Evolutionary conservation across 2,888 invertebrate genomes (phyloP), one percentile per base, ranked within the genome.

Genomic region (Drosophila tanythrix): DNA sequence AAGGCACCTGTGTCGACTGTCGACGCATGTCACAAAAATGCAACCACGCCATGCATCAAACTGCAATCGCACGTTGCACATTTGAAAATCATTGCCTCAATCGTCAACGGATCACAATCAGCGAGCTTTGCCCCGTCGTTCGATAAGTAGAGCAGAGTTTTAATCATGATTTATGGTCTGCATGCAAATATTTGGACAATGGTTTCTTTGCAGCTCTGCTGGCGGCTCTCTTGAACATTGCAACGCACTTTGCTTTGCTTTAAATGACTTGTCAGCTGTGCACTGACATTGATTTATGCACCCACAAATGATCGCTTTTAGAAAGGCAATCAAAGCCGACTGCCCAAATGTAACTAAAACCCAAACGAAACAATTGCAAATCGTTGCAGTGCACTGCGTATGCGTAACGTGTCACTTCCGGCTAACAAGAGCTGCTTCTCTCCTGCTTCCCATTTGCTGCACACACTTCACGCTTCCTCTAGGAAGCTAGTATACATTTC

Each of bases 121-220:
- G 46, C 18, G 15, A 25, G 25, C 13, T 46, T 25, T 25, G 46
- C 25, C 46, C 38, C 52, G 57, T 43, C 21, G 40, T 61, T n/a
- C 50, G 51, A 46, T 81, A 89, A 84, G 78, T 89, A 82, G 89
- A 87, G 82, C 90, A 80, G 43, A 55, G 73, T 55, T 70, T 76
- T 77, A 75, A 83, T 82, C 88, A 89, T 87, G 90, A 87, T 87
- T 87, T 90, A 87, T 90, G 81, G 43, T 36, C 69, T 43, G 57
- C 67, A 76, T 80, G 84, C 82, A 76, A 90, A 90, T 90, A 82
- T 87, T 90, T 87, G 82, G 88, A 90, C 87, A 87, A 87, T 87
- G 72, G 70, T 53, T 70, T 25, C 8, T 53, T 1, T 15, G 7
- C 25, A 46, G 25, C 8, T 40, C 11, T 46, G 25, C 21, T 13